These are phyloP conservation scores for Pseudococcus longispinus DNA, from an alignment of 2,888 invertebrate genomes.

Conservation along the genomic window DNA sequence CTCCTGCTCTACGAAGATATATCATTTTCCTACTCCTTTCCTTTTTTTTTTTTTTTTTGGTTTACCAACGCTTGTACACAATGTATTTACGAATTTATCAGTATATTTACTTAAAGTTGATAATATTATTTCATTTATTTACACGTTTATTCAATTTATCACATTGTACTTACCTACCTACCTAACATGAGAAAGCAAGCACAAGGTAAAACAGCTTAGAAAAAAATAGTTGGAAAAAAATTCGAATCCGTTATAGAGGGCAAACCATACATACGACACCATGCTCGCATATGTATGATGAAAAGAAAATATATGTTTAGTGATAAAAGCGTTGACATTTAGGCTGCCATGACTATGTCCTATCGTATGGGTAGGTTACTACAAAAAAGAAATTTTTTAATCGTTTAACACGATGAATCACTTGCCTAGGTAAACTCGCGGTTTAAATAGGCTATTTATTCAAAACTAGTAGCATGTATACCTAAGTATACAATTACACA, in stretches of 20 bases:
- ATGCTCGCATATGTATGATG: not conserved
- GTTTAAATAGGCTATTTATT: not conserved
- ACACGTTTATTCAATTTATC: conserved; percentile 55
- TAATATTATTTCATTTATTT: conserved; percentile 55
- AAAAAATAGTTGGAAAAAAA: not conserved
- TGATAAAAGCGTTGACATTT: conserved; percentile 46
- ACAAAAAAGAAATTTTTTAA: not conserved
- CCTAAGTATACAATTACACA: conserved; percentile 17
- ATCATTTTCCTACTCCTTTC: conserved; percentile 2
- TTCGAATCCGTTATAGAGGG: conserved; percentile 32
- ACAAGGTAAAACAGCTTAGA: not conserved
- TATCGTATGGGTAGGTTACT: not conserved
- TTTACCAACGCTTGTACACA: not conserved
- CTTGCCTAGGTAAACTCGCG: not conserved
- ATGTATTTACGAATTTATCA: conserved; percentile 45
- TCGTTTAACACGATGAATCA: conserved; percentile 26
- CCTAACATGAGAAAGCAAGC: conserved; percentile 32
- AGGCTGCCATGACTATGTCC: not conserved
- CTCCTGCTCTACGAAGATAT: not conserved
- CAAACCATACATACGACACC: not conserved
- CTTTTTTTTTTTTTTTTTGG: not conserved
- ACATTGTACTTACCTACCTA: conserved; percentile 15
- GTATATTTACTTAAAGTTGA: conserved; percentile 47
- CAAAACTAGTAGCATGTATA: not conserved
- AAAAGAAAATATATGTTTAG: conserved; percentile 51